Evolutionary conservation across 2,113 vertebrate species (phyloP).

Genomic region (Archocentrus centrarchus): DNA sequence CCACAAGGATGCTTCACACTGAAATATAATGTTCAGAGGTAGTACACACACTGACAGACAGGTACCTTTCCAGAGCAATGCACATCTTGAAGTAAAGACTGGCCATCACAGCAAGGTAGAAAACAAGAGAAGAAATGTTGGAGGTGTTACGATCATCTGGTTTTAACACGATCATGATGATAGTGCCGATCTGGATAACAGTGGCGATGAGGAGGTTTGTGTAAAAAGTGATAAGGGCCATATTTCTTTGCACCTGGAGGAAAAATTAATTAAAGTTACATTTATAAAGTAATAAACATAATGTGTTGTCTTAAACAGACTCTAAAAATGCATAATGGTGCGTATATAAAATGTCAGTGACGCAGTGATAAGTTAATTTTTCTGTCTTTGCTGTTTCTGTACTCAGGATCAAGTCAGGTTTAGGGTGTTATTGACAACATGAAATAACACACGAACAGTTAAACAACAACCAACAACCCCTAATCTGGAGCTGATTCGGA

Average conservation of each 20-base stretch:
- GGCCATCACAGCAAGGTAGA: not conserved
- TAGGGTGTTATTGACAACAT: too few relatives aligned
- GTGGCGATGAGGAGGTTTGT: not conserved
- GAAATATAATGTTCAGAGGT: not conserved
- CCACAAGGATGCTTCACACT: not conserved
- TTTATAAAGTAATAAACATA: not conserved
- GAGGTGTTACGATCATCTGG: not conserved
- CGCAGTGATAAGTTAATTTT: not conserved
- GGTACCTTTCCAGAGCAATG: slow-evolving; percentile 10
- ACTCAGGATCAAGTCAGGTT: not conserved
- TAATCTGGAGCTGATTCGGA: too few relatives aligned
- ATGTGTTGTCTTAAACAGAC: not conserved
- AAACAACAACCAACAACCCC: too few relatives aligned
- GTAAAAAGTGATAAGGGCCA: not conserved
- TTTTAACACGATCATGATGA: not conserved
- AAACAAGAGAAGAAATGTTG: not conserved
- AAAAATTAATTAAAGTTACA: not conserved
- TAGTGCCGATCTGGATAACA: not conserved
- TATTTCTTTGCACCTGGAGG: not conserved
- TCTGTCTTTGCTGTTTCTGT: not conserved
- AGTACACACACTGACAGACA: not conserved
- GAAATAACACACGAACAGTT: too few relatives aligned
- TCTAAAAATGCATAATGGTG: not conserved
- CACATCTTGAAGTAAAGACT: not conserved
- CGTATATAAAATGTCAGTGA: not conserved